phyloP scores from a whole-genome alignment of 2,888 invertebrate species.

The Chrysomela aeneicollis region DNA sequence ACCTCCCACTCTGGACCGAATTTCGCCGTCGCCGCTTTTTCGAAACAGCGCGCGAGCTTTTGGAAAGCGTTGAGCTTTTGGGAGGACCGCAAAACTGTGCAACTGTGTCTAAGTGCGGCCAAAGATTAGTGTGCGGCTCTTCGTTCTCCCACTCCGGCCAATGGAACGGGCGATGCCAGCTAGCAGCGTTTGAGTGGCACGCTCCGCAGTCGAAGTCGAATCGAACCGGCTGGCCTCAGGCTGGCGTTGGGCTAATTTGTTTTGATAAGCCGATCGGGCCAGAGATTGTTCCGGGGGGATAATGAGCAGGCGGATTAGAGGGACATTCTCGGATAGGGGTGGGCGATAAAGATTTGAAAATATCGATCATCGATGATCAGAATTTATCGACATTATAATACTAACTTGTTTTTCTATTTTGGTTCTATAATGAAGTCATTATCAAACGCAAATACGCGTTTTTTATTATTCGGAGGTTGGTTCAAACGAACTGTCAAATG shows the following conservation, averaged over 20 bases:
- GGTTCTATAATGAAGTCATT: too few species aligned
- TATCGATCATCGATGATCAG: too few species aligned
- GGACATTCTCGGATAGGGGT: too few species aligned
- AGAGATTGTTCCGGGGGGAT: neutral
- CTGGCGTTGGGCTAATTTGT: conserved; percentile 2
- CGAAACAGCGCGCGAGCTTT: neutral
- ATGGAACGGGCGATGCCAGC: neutral
- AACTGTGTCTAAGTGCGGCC: conserved; percentile 10
- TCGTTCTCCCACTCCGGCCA: conserved; percentile 15
- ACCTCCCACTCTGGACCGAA: neutral
- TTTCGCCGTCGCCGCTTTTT: neutral
- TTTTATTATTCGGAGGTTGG: too few species aligned
- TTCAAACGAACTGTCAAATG: too few species aligned
- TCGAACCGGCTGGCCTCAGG: conserved; percentile 1
- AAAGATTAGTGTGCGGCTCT: conserved; percentile 9
- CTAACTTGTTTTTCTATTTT: too few species aligned
- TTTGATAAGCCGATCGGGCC: neutral
- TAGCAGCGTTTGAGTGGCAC: neutral
- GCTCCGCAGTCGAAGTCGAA: conserved; percentile 13
- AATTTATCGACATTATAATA: too few species aligned
- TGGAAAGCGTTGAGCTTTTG: conserved; percentile 18
- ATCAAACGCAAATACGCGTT: too few species aligned
- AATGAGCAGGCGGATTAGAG: neutral
- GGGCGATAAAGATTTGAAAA: too few species aligned
- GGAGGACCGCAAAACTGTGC: conserved; percentile 18